Base-by-base conservation (phyloP, 2,888 invertebrate genomes). In the Tinea semifulvella region DNA sequence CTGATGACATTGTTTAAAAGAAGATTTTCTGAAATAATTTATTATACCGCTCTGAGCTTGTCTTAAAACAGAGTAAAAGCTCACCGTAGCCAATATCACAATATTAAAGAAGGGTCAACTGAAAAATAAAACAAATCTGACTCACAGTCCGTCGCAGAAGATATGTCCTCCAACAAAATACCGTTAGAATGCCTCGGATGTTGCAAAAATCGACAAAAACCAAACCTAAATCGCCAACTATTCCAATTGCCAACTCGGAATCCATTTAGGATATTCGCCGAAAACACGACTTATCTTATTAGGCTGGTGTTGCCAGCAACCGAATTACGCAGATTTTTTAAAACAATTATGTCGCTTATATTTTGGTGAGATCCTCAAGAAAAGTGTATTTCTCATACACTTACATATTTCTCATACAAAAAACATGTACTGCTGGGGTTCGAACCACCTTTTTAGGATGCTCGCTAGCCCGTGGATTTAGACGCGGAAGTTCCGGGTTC, bases 191-290 rank as follows among this genome's bases (percentile, higher is more conserved):
- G 68, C 77, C 76, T 63, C 62, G 61, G 17, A 11, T 17, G 36
- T 36, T 36, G 14, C n/a, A 36, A 36, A 36, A 36, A 36, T 36
- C 14, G 18, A 36, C 18, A 36, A 36, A 36, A 36, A 36, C 11
- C 10, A 17, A 36, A 7, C 11, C 18, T 17, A 16, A 6, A 36
- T 36, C 16, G 60, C 65, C 73, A 79, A 77, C 79, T 80, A 80
- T 80, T 75, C 76, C 77, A 80, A 80, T 79, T 79, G 80, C 73
- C 77, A 73, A 72, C 70, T 62, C 50, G 75, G 79, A 79, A 80
- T 80, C 64, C 76, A 68, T 77, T 79, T 77, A 77, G 38, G 44
- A 36, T 36, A 36, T 16, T 36, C 18, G 36, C 17, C 36, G 17
- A 16, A 36, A 17, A 36, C 36, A 14, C 36, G 18, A 17, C 18